These are phyloP conservation scores for Chaetodon auriga DNA, from an alignment of 2,113 vertebrate genomes.

Conservation along the genomic window DNA sequence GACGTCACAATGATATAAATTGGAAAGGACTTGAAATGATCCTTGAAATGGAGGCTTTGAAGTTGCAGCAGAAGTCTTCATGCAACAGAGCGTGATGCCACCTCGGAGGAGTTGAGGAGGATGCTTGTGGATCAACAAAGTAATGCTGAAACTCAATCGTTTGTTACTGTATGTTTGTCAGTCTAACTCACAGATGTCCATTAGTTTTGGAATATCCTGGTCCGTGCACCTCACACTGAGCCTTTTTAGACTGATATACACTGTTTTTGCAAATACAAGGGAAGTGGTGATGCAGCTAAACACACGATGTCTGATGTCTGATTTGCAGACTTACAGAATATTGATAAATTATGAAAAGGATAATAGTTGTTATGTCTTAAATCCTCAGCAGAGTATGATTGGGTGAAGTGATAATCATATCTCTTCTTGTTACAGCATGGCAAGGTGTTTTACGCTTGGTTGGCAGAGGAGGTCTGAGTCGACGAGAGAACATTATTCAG, in stretches of 20 bases:
- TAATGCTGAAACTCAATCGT: background rate
- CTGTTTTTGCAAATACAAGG: background rate
- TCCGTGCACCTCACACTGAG: background rate
- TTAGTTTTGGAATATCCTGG: background rate
- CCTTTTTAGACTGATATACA: background rate
- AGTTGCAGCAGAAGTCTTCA: background rate
- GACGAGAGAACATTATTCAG: constrained; percentile 36
- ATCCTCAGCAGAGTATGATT: constrained; percentile 7
- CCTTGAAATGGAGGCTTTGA: background rate
- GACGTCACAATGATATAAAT: background rate
- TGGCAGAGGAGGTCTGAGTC: constrained; percentile 11
- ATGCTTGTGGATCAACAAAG: background rate
- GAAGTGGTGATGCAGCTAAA: background rate
- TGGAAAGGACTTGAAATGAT: constrained; percentile 22
- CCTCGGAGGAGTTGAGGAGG: background rate
- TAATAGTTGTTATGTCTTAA: background rate
- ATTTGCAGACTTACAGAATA: background rate
- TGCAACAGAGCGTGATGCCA: background rate
- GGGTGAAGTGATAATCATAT: constrained; percentile 23
- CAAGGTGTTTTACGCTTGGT: constrained; percentile 25
- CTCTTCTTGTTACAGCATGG: constrained; percentile 21
- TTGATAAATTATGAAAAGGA: background rate
- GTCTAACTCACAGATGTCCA: no score
- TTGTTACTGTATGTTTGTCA: background rate
- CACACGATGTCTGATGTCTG: background rate